These are phyloP conservation scores for Cygnus atratus DNA, from an alignment of 2,113 vertebrate species.

Conservation along the genomic window DNA sequence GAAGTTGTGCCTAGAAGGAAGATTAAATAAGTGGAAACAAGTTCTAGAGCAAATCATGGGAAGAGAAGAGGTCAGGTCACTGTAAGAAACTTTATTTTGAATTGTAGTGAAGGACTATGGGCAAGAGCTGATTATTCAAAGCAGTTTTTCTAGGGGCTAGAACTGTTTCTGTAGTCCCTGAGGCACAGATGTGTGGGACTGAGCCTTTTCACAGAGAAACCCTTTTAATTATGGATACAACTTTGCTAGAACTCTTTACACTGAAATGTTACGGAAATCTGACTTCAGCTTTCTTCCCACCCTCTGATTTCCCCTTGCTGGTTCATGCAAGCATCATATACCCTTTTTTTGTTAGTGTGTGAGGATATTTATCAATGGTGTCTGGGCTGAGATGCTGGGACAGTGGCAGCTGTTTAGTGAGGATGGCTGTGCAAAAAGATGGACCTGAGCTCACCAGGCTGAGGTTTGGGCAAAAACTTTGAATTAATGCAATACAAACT, in stretches of 20 bases:
- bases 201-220: neutral
- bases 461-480: neutral
- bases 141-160: neutral
- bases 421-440: neutral
- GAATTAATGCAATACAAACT: fast-evolving
- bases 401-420: neutral
- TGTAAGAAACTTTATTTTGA: neutral
- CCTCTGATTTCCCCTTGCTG: neutral
- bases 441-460: neutral
- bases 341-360: neutral
- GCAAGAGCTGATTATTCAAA: neutral
- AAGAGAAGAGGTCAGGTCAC: neutral
- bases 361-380: neutral
- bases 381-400: neutral
- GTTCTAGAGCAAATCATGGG: neutral
- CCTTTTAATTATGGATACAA: neutral
- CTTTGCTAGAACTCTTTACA: neutral
- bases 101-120: neutral
- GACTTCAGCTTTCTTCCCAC: neutral
- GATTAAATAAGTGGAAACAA: neutral
- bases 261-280: neutral
- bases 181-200: neutral
- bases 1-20: neutral
- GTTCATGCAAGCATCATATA: neutral
- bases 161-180: neutral